Evolutionary conservation across 2,888 invertebrate genomes (phyloP).

Genomic region (Lacanobia wlatinum): DNA sequence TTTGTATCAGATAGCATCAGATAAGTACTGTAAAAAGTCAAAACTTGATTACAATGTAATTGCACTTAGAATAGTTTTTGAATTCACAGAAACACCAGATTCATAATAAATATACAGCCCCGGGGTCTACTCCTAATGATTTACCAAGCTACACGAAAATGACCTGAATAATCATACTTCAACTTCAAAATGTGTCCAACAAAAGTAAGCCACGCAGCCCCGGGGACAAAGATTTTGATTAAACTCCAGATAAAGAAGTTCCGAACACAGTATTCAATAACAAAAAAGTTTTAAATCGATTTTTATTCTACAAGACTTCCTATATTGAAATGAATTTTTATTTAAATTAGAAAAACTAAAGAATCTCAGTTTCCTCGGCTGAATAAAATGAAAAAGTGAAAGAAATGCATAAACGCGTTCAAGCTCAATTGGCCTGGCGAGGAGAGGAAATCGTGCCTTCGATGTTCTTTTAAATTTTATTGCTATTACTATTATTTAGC

Average conservation of each 20-base stretch:
- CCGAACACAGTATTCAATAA: constrained; percentile 36
- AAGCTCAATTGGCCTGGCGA: constrained; percentile 74
- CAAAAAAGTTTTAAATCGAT: constrained; percentile 56
- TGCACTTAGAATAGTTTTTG: too few relatives aligned
- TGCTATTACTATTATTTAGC: constrained; percentile 55
- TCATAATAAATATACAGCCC: not conserved
- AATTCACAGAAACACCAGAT: too few relatives aligned
- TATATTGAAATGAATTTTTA: constrained; percentile 69
- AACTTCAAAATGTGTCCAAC: not conserved
- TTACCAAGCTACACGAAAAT: not conserved
- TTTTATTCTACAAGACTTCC: constrained; percentile 50
- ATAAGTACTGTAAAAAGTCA: too few relatives aligned
- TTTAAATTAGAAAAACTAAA: constrained; percentile 74
- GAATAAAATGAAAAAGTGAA: constrained; percentile 70
- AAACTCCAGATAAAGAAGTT: constrained; percentile 44
- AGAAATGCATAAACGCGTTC: constrained; percentile 76
- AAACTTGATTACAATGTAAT: too few relatives aligned
- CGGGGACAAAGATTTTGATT: constrained; percentile 35
- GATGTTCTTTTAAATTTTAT: constrained; percentile 75
- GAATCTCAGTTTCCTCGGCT: constrained; percentile 71
- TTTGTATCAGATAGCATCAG: not conserved
- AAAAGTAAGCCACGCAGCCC: not conserved
- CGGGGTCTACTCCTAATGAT: not conserved
- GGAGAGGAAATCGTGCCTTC: constrained; percentile 75
- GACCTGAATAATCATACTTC: not conserved